Conservation (phyloP, 2,113 vertebrate species). For the Mastomys natalensis region DNA sequence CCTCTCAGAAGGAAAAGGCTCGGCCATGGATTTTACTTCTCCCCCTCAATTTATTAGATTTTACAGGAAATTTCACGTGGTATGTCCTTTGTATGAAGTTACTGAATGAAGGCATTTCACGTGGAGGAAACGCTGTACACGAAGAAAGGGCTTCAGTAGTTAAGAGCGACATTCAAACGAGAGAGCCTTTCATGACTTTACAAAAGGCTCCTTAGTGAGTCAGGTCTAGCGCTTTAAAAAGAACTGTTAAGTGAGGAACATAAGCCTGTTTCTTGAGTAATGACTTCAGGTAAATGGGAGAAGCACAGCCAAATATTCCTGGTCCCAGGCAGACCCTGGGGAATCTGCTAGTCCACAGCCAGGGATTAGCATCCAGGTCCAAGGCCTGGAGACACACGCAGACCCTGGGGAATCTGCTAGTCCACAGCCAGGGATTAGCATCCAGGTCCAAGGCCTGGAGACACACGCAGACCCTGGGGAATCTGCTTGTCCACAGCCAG, state of each 20-base stretch:
- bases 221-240: constrained; percentile 47
- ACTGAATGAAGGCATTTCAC: constrained; percentile 39
- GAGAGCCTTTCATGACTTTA: constrained; percentile 56
- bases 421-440: constrained; percentile 58
- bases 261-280: constrained; percentile 62
- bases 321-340: background rate
- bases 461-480: constrained; percentile 20
- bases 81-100: constrained; percentile 41
- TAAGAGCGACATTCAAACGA: constrained; percentile 1
- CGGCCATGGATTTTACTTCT: background rate
- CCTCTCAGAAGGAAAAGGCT: constrained; percentile 9
- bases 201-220: constrained; percentile 64
- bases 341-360: constrained; percentile 60
- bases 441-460: no score
- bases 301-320: constrained; percentile 29
- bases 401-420: constrained; percentile 45
- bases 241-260: constrained; percentile 55
- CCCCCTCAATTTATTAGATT: constrained; percentile 37
- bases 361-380: no score
- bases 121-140: constrained; percentile 57
- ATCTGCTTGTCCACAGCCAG: constrained; percentile 57
- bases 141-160: constrained; percentile 51
- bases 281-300: constrained; percentile 60
- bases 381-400: no score
- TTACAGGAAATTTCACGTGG: background rate